These are phyloP conservation scores for Ferdinandea cuprea DNA, from an alignment of 2,888 invertebrate species.

Conservation along the genomic window DNA sequence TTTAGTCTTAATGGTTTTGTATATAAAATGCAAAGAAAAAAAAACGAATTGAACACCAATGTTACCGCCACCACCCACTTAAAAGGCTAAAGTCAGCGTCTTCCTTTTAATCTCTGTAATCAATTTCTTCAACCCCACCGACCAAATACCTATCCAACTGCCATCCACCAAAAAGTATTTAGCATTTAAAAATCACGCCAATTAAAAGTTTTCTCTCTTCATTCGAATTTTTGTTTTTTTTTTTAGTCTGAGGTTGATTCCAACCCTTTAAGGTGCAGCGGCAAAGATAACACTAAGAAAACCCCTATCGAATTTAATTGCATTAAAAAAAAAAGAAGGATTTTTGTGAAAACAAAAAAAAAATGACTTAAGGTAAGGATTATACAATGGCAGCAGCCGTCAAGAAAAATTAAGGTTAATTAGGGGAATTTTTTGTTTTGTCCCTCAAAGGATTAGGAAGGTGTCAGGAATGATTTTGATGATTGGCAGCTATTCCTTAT, in stretches of 20 bases:
- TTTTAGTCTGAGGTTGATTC: conserved; percentile 38
- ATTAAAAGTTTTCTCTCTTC: conserved; percentile 67
- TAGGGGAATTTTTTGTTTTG: conserved; percentile 34
- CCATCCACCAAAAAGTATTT: conserved; percentile 62
- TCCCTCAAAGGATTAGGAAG: conserved; percentile 54
- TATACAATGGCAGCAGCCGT: conserved; percentile 31
- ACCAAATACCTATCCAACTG: conserved; percentile 60
- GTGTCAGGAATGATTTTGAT: conserved; percentile 63
- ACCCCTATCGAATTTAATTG: conserved; percentile 64
- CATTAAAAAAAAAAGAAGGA: conserved; percentile 43
- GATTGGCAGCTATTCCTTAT: conserved; percentile 26
- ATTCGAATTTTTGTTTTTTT: conserved; percentile 1
- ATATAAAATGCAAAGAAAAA: neutral
- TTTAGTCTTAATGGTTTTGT: neutral
- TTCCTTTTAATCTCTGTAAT: conserved; percentile 60
- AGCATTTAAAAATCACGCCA: conserved; percentile 73
- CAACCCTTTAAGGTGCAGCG: conserved; percentile 70
- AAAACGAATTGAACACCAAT: neutral
- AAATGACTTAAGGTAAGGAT: conserved; percentile 62
- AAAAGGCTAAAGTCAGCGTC: conserved; percentile 37
- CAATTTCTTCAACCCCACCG: conserved; percentile 46
- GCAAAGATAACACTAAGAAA: conserved; percentile 50
- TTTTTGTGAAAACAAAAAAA: neutral
- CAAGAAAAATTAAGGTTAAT: conserved; percentile 63
- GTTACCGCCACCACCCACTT: conserved; percentile 12